Base-by-base conservation (phyloP, 1,140 invertebrate genomes). In the Polypedilum pembai region DNA sequence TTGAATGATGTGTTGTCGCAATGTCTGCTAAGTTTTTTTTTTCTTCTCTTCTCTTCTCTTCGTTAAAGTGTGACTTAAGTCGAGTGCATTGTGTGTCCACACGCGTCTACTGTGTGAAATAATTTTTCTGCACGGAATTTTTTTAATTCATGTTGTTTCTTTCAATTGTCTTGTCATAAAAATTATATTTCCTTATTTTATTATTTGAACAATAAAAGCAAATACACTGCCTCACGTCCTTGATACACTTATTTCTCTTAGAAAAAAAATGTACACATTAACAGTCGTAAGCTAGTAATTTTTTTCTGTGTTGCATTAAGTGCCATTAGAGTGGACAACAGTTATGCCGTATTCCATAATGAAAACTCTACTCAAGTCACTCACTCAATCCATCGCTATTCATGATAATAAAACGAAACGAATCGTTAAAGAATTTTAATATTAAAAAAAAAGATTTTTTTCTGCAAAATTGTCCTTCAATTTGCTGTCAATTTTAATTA, bases 111-210 rank as follows among this genome's bases (percentile, higher is more conserved):
- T 33, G 45, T n/a, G 45, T n/a, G 45, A 12, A n/a, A n/a, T 56
- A 56, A 56, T 56, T 56, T 33, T 56, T 56, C 45, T 56, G 45
- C 45, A 56, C 45, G 45, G 45, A 56, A 56, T 56, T 56, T 45
- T 45, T 33, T 33, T 33, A 33, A 3, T 33, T 33, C 24, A 15
- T 45, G 41, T 15, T 45, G 2, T 45, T 45, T 45, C 15, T 56
- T 56, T 56, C 45, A 56, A 56, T 56, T 56, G 45, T 56, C 45
- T 56, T 56, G 45, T 56, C 45, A 56, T 56, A 12, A 56, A 56
- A 12, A 56, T 56, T 56, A n/a, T 56, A 56, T 56, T 56, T 56
- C 45, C 45, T 56, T 56, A 56, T 56, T 33, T 56, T 56, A 56
- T 56, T 56, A 56, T 56, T 56, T 4, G n/a, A 56, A 56, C 45